phyloP scores from a whole-genome alignment of 2,888 invertebrate genomes.

The Scelioninae gen. 1 region DNA sequence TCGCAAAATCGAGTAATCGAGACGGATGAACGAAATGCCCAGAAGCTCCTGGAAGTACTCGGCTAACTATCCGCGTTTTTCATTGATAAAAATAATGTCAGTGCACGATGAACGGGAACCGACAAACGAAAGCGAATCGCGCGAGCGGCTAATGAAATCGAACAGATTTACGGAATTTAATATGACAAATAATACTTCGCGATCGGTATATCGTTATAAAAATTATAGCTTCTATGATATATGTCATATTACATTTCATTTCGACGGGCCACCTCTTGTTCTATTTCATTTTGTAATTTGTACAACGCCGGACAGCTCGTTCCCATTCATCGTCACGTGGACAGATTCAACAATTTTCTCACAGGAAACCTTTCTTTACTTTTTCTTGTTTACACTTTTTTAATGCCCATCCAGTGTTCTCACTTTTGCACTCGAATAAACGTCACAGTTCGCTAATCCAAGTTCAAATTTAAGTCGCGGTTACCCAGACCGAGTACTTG shows the following conservation, averaged over 20 bases:
- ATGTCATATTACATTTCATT: slow-evolving; percentile 60
- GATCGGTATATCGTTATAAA: slow-evolving; percentile 64
- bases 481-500: slow-evolving; percentile 21
- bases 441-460: background rate
- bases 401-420: slow-evolving; percentile 49
- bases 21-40: slow-evolving; percentile 55
- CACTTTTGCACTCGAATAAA: slow-evolving; percentile 6
- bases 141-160: slow-evolving; percentile 57
- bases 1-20: background rate
- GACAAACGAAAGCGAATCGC: slow-evolving; percentile 51
- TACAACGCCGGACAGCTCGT: slow-evolving; percentile 32
- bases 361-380: background rate
- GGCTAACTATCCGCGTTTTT: slow-evolving; percentile 12
- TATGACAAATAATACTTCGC: slow-evolving; percentile 60
- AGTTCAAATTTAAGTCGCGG: background rate
- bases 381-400: slow-evolving; percentile 6
- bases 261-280: slow-evolving; percentile 40
- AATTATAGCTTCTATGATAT: slow-evolving; percentile 63
- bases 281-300: slow-evolving; percentile 53
- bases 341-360: slow-evolving; percentile 36
- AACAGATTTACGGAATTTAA: slow-evolving; percentile 59
- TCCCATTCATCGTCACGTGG: slow-evolving; percentile 9
- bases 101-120: slow-evolving; percentile 27
- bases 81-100: slow-evolving; percentile 12
- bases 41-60: slow-evolving; percentile 22